phyloP scores from a whole-genome alignment of 1,140 invertebrate species.

The Leptinotarsa defecta region DNA sequence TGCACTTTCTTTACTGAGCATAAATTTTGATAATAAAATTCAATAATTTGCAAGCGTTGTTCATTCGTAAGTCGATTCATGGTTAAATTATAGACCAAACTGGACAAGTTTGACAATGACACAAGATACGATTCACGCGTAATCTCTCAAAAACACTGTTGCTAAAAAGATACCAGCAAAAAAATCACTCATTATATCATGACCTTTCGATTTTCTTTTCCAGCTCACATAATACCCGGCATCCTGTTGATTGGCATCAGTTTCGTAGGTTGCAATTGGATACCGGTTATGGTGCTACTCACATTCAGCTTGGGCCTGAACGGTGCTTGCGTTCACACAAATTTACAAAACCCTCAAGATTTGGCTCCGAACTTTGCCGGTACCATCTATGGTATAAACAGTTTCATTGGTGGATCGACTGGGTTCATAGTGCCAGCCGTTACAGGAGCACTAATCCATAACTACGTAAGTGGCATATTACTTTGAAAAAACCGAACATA shows the following conservation, averaged over 20 bases:
- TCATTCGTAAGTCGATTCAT: too few relatives aligned
- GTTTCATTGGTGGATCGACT: constrained; percentile 74
- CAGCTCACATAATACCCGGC: constrained; percentile 73
- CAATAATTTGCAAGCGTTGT: too few relatives aligned
- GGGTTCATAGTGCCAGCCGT: constrained; percentile 71
- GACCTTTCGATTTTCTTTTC: constrained; percentile 38
- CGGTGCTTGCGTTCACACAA: constrained; percentile 81
- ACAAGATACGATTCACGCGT: too few relatives aligned
- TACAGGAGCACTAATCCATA: constrained; percentile 65
- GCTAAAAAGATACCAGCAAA: too few relatives aligned
- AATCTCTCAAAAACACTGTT: too few relatives aligned
- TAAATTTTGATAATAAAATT: too few relatives aligned
- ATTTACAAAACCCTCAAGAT: constrained; percentile 82
- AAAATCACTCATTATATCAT: too few relatives aligned
- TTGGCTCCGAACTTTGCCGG: constrained; percentile 79
- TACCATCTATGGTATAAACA: constrained; percentile 74
- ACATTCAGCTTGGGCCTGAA: constrained; percentile 78
- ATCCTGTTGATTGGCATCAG: constrained; percentile 67
- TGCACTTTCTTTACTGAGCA: too few relatives aligned
- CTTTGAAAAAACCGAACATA: too few relatives aligned
- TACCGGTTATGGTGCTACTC: constrained; percentile 68
- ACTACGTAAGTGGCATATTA: background rate
- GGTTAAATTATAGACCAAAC: too few relatives aligned
- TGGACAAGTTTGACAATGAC: too few relatives aligned
- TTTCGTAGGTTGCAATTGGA: constrained; percentile 69